These are phyloP conservation scores for Eilema caniola DNA, from an alignment of 2,888 invertebrate species.

Conservation along the genomic window DNA sequence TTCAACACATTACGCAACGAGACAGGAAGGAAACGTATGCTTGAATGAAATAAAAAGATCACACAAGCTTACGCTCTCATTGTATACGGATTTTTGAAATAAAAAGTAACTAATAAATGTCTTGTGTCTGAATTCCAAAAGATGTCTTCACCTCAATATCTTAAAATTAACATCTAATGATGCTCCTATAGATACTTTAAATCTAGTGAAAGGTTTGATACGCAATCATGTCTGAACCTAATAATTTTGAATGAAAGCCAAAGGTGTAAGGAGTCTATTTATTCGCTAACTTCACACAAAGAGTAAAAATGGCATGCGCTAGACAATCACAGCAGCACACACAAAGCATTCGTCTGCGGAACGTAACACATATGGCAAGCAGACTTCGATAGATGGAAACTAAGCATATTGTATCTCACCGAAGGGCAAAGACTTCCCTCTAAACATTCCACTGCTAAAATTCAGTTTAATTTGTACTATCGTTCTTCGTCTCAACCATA, in stretches of 20 bases:
- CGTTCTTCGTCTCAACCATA: background rate
- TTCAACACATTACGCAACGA: background rate
- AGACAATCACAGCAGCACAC: conserved; percentile 75
- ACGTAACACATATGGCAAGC: conserved; percentile 39
- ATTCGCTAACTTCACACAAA: conserved; percentile 60
- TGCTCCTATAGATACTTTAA: conserved; percentile 37
- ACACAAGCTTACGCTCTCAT: background rate
- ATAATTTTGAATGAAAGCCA: conserved; percentile 65
- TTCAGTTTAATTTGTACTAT: background rate
- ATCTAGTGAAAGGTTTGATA: conserved; percentile 80
- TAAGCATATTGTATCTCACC: conserved; percentile 10
- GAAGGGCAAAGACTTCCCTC: background rate
- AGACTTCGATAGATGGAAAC: conserved; percentile 51
- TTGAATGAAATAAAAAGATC: background rate
- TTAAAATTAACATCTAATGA: conserved; percentile 38
- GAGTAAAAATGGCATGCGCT: conserved; percentile 57
- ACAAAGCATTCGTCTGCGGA: conserved; percentile 72
- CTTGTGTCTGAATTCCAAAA: conserved; percentile 11
- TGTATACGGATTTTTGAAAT: background rate
- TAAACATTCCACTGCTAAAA: background rate
- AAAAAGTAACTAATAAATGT: background rate
- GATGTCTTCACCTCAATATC: background rate
- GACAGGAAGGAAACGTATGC: background rate
- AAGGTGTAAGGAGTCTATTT: conserved; percentile 55
- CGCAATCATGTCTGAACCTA: conserved; percentile 54